Percentiles rank a stretch among this genome's conserved stretches.
Evolutionary conservation across 92 coral and sea anemone species (phyloP).

Genomic region (Siderastrea siderea): DNA sequence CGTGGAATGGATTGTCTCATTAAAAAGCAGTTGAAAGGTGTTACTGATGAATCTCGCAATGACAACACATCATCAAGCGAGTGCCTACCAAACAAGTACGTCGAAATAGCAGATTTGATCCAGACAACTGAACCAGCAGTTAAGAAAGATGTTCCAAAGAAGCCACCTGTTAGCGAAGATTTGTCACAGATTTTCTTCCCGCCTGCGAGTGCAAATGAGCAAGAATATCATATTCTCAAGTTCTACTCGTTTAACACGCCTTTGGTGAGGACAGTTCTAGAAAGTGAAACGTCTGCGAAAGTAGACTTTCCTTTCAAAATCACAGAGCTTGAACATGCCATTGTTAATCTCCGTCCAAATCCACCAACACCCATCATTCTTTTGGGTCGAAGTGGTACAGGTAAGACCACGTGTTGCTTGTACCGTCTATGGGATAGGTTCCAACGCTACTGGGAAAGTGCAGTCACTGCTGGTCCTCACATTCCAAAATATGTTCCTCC

Average conservation of each 20-base stretch:
- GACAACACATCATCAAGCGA: neutral
- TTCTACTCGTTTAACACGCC: constrained; percentile 90
- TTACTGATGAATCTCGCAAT: constrained; percentile 21
- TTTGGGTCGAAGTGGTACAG: constrained; percentile 98
- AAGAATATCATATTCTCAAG: constrained; percentile 95
- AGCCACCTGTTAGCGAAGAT: constrained; percentile 35
- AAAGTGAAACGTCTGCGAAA: constrained; percentile 50
- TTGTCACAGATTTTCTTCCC: constrained; percentile 80
- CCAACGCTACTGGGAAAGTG: constrained; percentile 90
- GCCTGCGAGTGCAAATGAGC: constrained; percentile 96
- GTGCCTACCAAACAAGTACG: constrained; percentile 49
- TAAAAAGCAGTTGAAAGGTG: constrained; percentile 86
- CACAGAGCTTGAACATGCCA: constrained; percentile 96
- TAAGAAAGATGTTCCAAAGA: constrained; percentile 31
- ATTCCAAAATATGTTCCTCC: constrained; percentile 71
- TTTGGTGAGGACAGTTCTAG: constrained; percentile 83
- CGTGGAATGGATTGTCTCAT: constrained; percentile 94
- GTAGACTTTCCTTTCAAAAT: constrained; percentile 95
- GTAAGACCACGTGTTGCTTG: constrained; percentile 98
- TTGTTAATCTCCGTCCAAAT: constrained; percentile 85
- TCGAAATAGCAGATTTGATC: constrained; percentile 22
- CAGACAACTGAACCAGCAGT: neutral
- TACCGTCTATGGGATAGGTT: constrained; percentile 94
- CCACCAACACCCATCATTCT: constrained; percentile 84
- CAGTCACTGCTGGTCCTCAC: constrained; percentile 87